Evolutionary conservation across 2,888 invertebrate genomes (phyloP).

Genomic region (Amblyjoppa proteus): DNA sequence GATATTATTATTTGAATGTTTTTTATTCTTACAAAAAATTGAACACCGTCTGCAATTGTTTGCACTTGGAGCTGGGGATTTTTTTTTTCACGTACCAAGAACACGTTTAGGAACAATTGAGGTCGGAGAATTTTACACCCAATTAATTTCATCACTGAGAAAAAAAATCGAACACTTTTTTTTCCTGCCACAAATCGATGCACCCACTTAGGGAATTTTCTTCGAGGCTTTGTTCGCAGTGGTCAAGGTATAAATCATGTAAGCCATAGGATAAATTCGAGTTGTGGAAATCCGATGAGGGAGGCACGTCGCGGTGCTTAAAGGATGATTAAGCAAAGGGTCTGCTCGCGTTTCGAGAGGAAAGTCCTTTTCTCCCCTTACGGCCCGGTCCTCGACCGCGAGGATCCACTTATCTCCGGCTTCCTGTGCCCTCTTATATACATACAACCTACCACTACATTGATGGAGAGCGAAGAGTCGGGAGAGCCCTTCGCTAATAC

Average conservation of each 20-base stretch:
- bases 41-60: too few relatives aligned
- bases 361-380: constrained; percentile 54
- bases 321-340: constrained; percentile 46
- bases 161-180: too few relatives aligned
- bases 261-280: constrained; percentile 13
- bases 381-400: constrained; percentile 51
- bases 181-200: too few relatives aligned
- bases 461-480: background rate
- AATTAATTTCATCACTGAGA: too few relatives aligned
- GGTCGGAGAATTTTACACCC: too few relatives aligned
- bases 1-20: too few relatives aligned
- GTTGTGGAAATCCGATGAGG: constrained; percentile 28
- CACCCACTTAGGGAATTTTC: background rate
- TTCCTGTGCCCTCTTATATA: constrained; percentile 46
- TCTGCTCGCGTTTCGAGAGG: constrained; percentile 43
- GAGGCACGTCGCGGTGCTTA: constrained; percentile 8
- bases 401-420: constrained; percentile 67
- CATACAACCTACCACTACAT: background rate
- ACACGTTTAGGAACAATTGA: too few relatives aligned
- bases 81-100: too few relatives aligned
- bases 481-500: constrained; percentile 54
- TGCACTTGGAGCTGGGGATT: too few relatives aligned
- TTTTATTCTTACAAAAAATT: too few relatives aligned
- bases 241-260: constrained; percentile 34
- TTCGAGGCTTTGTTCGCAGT: background rate